Base-by-base conservation (phyloP, 35 echinoderm and acorn worm genomes). In the Stichopus chloronotus region DNA sequence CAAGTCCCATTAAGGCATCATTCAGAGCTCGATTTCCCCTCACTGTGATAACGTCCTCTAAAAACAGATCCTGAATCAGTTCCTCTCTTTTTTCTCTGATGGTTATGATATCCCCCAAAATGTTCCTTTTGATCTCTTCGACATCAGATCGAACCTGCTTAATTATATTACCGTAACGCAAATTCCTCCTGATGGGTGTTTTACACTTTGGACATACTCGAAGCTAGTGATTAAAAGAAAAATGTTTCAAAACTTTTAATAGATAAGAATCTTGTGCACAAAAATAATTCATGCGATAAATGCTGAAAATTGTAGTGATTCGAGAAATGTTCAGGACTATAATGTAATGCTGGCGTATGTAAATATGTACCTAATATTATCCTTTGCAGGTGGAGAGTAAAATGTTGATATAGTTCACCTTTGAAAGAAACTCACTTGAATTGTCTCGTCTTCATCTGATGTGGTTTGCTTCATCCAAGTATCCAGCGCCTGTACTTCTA, bases 101-200 rank as follows among this genome's bases (percentile, higher is more conserved):
- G 13, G 72, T 17, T 20, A 95, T 88, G 17, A 53, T 20, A 11
- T 95, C 52, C 5, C 93, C 97, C 23, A 90, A 72, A 9, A 96
- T 94, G 10, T 90, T 78, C 16, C 54, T 55, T 54, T 99, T 99
- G 1, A 96, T 94, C 5, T 63, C 60, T 78, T 95, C 91, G 21
- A 99, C 91, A 56, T 99, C 95, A 9, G 24, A 53, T 4, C 92
- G 87, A 12, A 86, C 53, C 60, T 93, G 91, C 72, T 95, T 99
- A 7, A 99, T 92, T 21, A 87, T 78, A 83, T 96, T 95, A 5
- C 95, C 93, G 80, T 99, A 99, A 10, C 97, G 86, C 24, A 93
- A 78, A 86, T 94, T 96, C 20, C 76, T 92, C 55, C 93, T 68
- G 20, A 99, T 95, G 8, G 93, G 87, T 71, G 91, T 94, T 74